Conservation (phyloP, 2,888 invertebrate genomes). For the Argyresthia goedartella region DNA sequence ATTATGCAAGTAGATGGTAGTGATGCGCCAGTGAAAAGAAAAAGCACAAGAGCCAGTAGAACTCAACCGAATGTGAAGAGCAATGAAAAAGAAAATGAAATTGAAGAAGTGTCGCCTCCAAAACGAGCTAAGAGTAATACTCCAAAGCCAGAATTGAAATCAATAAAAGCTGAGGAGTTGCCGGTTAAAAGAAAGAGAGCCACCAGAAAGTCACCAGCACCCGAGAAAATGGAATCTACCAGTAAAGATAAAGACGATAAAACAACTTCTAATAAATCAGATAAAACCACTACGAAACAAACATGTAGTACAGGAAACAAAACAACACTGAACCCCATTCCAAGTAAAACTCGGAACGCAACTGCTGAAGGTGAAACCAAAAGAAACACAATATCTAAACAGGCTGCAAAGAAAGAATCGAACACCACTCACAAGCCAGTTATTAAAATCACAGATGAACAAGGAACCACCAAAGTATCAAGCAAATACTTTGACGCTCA, state of each 20-base stretch:
- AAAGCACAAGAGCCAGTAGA: slow-evolving; percentile 28
- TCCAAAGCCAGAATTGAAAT: slow-evolving; percentile 10
- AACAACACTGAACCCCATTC: slow-evolving; percentile 14
- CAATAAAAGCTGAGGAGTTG: slow-evolving; percentile 5
- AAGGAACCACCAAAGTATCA: not conserved
- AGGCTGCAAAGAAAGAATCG: slow-evolving; percentile 9
- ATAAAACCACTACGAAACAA: slow-evolving; percentile 5
- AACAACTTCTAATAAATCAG: slow-evolving; percentile 5
- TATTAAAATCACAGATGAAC: slow-evolving; percentile 7
- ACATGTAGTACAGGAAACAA: slow-evolving; percentile 16
- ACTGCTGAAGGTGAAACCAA: not conserved
- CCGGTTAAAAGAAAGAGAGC: slow-evolving; percentile 4
- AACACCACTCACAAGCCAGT: slow-evolving; percentile 6
- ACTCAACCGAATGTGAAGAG: slow-evolving; percentile 22
- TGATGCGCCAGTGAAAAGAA: slow-evolving; percentile 20
- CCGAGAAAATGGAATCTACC: slow-evolving; percentile 8
- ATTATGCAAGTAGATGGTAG: slow-evolving; percentile 47
- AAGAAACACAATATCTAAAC: not conserved
- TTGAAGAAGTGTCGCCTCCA: slow-evolving; percentile 35
- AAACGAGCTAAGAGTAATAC: slow-evolving; percentile 28
- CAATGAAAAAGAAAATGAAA: slow-evolving; percentile 16
- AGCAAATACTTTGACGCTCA: slow-evolving; percentile 7
- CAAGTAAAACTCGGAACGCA: slow-evolving; percentile 1
- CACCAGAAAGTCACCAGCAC: slow-evolving; percentile 8
- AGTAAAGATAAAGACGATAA: slow-evolving; percentile 4